Evolutionary conservation across 2,888 invertebrate species (phyloP), one percentile per base, ranked within the genome.

Genomic region (Stenurella melanura): DNA sequence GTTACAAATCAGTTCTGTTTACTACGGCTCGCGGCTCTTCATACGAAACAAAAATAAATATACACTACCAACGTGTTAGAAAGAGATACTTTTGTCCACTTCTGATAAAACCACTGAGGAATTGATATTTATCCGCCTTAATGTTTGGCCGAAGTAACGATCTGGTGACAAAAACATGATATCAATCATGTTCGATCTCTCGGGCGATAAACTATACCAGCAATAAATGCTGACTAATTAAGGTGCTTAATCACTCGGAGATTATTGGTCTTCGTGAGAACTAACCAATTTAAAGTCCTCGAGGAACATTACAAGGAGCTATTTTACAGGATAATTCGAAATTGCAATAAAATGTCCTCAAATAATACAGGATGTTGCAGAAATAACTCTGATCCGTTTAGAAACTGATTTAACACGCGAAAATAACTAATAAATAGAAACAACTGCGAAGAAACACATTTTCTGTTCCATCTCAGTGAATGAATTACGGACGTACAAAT

Each of bases 221-320:
- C 50, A 17, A 50, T 50, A 50, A 50, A 50, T 50, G n/a, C n/a
- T 50, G 50, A 50, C 50, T 50, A 50, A 50, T 50, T 50, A 50
- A 50, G 50, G n/a, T 50, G 50, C 5, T 50, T 50, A 50, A 50
- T 50, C 50, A n/a, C 6, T 6, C 15, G 15, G 6, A 50, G 0
- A n/a, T n/a, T 15, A 42, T 34, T 50, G n/a, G n/a, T 15, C 15
- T 50, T n/a, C 50, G 50, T 50, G 50, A 50, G 50, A 50, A 50
- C 50, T n/a, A 42, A 42, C 42, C 15, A 17, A 15, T 50, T 50
- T 50, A 50, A 17, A 50, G n/a, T 50, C n/a, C 15, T 6, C 3
- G 50, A 50, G 3, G 15, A 17, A 50, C 50, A 50, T n/a, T n/a
- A 17, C 50, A 50, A 50, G 50, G 6, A 50, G n/a, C 3, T 6